Percentiles rank a stretch among this genome's conserved stretches.
Conservation (phyloP, 2,888 invertebrate species). For the Drosophila siamana region DNA sequence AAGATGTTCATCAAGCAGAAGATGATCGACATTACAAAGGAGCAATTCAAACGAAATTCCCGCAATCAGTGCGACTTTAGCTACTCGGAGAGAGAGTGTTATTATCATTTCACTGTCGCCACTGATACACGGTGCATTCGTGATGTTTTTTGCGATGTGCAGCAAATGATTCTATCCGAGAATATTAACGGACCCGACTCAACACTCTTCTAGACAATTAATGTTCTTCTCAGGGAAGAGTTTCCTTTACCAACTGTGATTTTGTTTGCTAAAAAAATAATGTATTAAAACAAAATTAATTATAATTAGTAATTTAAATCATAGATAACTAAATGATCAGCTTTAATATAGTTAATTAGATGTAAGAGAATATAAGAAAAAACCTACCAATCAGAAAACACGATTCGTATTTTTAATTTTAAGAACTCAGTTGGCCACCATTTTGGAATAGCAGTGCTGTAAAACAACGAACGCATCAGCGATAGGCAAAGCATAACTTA, state of each 20-base stretch:
- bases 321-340: slow-evolving; percentile 14
- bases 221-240: slow-evolving; percentile 29
- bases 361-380: slow-evolving; percentile 38
- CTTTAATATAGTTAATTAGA: slow-evolving; percentile 21
- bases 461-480: slow-evolving; percentile 6
- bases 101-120: slow-evolving; percentile 91
- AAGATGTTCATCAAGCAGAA: slow-evolving; percentile 89
- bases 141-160: slow-evolving; percentile 90
- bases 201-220: slow-evolving; percentile 75
- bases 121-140: slow-evolving; percentile 91
- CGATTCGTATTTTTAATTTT: not conserved
- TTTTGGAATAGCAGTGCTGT: slow-evolving; percentile 33
- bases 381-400: slow-evolving; percentile 17
- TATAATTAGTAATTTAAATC: slow-evolving; percentile 2
- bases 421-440: not conserved
- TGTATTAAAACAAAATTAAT: slow-evolving; percentile 37
- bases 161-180: slow-evolving; percentile 88
- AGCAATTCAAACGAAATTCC: slow-evolving; percentile 85
- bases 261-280: slow-evolving; percentile 35
- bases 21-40: slow-evolving; percentile 88
- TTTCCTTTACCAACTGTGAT: slow-evolving; percentile 56
- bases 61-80: slow-evolving; percentile 83
- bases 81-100: slow-evolving; percentile 87
- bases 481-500: slow-evolving; percentile 21
- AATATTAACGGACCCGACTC: slow-evolving; percentile 86